phyloP scores from a whole-genome alignment of 1,140 invertebrate genomes.

The Antheraea pernyi region DNA sequence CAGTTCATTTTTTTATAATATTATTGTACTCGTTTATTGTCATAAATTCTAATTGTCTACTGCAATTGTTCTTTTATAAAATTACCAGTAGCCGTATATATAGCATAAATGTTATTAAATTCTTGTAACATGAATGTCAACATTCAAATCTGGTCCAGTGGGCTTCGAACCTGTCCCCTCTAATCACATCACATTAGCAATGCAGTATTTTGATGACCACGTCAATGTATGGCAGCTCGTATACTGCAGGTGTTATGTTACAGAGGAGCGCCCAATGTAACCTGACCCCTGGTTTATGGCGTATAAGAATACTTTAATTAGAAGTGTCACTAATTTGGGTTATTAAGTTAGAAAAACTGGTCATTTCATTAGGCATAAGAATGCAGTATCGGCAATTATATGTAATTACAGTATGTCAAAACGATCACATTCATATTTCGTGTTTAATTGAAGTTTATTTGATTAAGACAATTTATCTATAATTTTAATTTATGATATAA shows the following conservation, averaged over 20 bases:
- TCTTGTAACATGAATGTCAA: slow-evolving; percentile 11
- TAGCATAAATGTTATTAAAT: neutral
- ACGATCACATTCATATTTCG: no score
- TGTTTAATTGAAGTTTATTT: no score
- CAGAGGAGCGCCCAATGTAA: slow-evolving; percentile 19
- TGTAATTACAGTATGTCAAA: no score
- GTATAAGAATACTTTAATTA: neutral
- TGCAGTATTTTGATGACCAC: slow-evolving; percentile 28
- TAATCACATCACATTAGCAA: slow-evolving; percentile 27
- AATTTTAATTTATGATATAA: no score
- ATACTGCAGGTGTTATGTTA: slow-evolving; percentile 21
- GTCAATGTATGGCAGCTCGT: slow-evolving; percentile 28
- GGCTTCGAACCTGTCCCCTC: slow-evolving; percentile 19
- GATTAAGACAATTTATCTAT: no score
- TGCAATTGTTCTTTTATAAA: no score
- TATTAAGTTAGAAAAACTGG: neutral
- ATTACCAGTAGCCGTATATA: neutral
- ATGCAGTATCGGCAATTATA: neutral
- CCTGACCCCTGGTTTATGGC: neutral
- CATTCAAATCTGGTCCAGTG: slow-evolving; percentile 11
- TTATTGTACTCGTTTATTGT: no score
- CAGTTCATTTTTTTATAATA: no score
- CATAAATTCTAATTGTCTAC: no score
- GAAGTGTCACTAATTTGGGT: neutral
- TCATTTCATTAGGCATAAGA: neutral